Percentiles rank a stretch among this genome's conserved stretches.
Conservation (phyloP, 2,113 vertebrate species). For the Mustelus asterias region DNA sequence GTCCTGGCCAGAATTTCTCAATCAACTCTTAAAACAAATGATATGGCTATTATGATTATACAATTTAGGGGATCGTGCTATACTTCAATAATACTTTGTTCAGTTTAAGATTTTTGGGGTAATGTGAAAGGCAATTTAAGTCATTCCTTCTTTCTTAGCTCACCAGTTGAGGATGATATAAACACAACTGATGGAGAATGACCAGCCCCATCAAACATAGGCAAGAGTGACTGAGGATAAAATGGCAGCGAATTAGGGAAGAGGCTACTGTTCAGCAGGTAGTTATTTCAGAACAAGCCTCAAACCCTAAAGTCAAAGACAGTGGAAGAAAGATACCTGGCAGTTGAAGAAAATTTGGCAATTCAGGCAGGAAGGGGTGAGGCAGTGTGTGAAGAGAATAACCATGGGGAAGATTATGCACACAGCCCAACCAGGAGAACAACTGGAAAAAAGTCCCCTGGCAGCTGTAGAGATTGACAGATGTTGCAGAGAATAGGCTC, state of each 20-base stretch:
- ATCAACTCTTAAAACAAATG: neutral
- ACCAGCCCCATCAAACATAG: neutral
- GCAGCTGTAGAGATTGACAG: conserved; percentile 20
- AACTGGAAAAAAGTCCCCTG: neutral
- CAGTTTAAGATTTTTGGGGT: neutral
- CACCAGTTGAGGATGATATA: neutral
- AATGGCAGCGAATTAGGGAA: neutral
- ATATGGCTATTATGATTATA: neutral
- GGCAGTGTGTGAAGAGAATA: neutral
- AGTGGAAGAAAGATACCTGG: neutral
- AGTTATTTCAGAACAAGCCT: neutral
- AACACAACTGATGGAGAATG: neutral
- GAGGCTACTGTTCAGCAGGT: neutral
- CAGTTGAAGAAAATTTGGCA: neutral
- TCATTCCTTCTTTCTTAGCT: neutral
- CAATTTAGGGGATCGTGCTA: neutral
- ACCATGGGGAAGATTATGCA: neutral
- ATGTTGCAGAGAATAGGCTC: neutral
- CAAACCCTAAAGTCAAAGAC: neutral
- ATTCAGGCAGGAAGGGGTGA: neutral
- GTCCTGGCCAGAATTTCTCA: neutral
- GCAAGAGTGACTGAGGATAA: neutral
- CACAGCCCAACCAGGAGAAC: neutral
- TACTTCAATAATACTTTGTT: neutral
- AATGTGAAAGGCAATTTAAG: neutral